These are phyloP conservation scores for Bacillus rossius DNA, from an alignment of 1,140 invertebrate species.

Conservation along the genomic window DNA sequence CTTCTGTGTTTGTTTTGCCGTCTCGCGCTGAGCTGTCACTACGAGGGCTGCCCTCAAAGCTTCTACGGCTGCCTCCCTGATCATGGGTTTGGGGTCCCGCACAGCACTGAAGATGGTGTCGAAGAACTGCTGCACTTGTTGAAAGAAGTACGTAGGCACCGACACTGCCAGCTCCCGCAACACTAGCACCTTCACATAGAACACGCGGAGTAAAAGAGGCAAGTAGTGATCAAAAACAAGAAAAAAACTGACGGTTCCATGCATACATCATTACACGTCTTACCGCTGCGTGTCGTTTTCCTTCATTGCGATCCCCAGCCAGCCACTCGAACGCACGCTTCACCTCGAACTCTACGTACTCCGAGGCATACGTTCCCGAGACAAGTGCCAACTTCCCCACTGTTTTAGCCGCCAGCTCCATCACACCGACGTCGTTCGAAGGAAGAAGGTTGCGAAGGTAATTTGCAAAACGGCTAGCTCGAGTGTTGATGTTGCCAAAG, in stretches of 20 bases:
- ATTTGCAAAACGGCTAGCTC: slow-evolving; percentile 89
- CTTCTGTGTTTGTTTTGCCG: slow-evolving; percentile 77
- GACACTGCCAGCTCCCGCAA: slow-evolving; percentile 90
- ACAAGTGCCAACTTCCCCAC: slow-evolving; percentile 86
- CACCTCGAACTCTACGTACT: slow-evolving; percentile 96
- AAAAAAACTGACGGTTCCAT: no score
- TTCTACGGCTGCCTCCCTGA: slow-evolving; percentile 88
- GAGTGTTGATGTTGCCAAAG: slow-evolving; percentile 83
- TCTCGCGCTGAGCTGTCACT: slow-evolving; percentile 92
- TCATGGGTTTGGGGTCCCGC: slow-evolving; percentile 85
- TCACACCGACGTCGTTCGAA: slow-evolving; percentile 85
- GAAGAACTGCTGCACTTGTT: slow-evolving; percentile 95
- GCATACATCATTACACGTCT: no score
- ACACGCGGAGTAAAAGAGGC: slow-evolving; percentile 6
- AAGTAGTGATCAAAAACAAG: neutral
- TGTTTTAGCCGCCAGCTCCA: slow-evolving; percentile 94
- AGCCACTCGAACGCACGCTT: slow-evolving; percentile 94
- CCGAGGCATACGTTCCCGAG: slow-evolving; percentile 88
- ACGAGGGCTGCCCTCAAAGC: slow-evolving; percentile 88
- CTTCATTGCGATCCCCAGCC: slow-evolving; percentile 80
- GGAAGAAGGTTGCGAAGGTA: slow-evolving; percentile 86
- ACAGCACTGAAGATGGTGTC: slow-evolving; percentile 92
- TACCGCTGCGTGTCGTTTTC: slow-evolving; percentile 84
- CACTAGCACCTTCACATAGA: slow-evolving; percentile 61
- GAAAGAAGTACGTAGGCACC: slow-evolving; percentile 97